A percentile compares a stretch with the other conserved stretches of the same genome.
These are phyloP conservation scores for Callyntrura sp. DNA, from an alignment of 2,888 invertebrate species.

Conservation along the genomic window DNA sequence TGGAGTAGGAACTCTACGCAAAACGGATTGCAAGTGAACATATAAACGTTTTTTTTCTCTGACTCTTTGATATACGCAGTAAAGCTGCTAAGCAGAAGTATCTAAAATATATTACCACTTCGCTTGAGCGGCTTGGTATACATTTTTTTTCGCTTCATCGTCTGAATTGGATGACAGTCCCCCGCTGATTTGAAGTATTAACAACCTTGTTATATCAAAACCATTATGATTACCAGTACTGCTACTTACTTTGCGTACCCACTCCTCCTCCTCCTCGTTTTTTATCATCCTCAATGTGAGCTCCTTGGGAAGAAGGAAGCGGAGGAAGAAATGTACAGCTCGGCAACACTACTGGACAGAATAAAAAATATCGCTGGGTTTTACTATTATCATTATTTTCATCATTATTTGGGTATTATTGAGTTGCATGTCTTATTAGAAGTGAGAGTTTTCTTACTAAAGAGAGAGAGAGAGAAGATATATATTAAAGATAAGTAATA, in stretches of 20 bases:
- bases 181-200: conserved; percentile 75
- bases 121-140: background rate
- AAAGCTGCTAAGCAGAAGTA: background rate
- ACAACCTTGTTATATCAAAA: conserved; percentile 73
- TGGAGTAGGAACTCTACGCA: conserved; percentile 53
- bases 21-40: conserved; percentile 3
- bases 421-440: conserved; percentile 67
- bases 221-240: conserved; percentile 72
- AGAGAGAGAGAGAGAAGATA: too few relatives aligned
- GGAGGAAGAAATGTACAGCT: background rate
- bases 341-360: too few relatives aligned
- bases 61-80: background rate
- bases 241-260: conserved; percentile 48
- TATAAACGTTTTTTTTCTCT: background rate
- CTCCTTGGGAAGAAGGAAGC: background rate
- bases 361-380: too few relatives aligned
- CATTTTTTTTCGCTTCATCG: conserved; percentile 35
- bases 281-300: background rate
- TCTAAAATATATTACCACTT: background rate
- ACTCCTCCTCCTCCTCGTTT: background rate
- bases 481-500: conserved; percentile 7
- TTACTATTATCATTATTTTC: too few relatives aligned
- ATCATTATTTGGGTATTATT: conserved; percentile 59
- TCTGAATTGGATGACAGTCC: conserved; percentile 72
- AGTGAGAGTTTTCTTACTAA: conserved; percentile 22